Conservation (phyloP, 2,797 vertebrate genomes). For the Falco columbarius region DNA sequence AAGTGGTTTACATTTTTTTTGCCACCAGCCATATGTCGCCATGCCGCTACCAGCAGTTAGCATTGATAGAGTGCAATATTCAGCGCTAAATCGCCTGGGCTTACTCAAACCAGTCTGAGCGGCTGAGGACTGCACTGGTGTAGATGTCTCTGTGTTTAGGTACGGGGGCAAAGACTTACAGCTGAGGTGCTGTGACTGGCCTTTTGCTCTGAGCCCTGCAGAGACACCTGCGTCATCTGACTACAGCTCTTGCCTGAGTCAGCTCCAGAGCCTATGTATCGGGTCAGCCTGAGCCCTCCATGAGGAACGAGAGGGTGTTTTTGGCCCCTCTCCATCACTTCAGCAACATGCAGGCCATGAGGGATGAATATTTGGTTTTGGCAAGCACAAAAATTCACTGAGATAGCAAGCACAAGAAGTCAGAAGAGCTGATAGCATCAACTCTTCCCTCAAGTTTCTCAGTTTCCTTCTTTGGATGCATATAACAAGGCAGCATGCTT, state of each 20-base stretch:
- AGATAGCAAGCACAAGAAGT: neutral
- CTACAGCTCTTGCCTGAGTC: too few species aligned
- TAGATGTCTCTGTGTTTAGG: accelerated
- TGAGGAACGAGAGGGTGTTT: accelerated
- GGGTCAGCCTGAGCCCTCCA: accelerated
- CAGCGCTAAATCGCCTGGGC: neutral
- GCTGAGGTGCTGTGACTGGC: neutral
- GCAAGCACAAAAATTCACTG: neutral
- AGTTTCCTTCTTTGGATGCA: neutral
- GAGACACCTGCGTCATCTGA: neutral
- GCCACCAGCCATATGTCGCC: accelerated
- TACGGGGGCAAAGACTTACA: neutral
- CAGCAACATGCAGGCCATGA: neutral
- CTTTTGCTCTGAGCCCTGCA: neutral
- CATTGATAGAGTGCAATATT: neutral
- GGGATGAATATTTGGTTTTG: neutral
- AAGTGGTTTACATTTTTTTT: neutral
- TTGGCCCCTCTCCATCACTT: neutral
- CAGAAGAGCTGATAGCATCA: neutral
- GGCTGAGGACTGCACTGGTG: accelerated
- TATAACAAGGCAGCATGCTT: neutral
- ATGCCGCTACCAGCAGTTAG: neutral
- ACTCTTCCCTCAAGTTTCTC: neutral
- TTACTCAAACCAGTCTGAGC: neutral
- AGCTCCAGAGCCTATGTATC: neutral